Evolutionary conservation across 2,888 invertebrate genomes (phyloP).

Genomic region (Laothoe populi): DNA sequence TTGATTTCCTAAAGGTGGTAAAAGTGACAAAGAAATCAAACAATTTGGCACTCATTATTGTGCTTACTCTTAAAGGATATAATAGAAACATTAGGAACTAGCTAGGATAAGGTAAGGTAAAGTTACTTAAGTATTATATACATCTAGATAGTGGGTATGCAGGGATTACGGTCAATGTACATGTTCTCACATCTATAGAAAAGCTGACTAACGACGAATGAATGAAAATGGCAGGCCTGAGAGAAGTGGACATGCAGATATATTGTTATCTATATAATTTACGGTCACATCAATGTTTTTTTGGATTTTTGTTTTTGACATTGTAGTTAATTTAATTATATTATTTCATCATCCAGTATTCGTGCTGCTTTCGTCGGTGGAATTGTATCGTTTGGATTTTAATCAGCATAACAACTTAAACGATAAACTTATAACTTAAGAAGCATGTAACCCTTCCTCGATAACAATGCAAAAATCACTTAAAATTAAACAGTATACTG

Average conservation of each 20-base stretch:
- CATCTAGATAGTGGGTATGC: neutral
- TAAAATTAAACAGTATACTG: slow-evolving; percentile 11
- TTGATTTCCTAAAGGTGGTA: slow-evolving; percentile 5
- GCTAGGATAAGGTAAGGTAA: slow-evolving; percentile 34
- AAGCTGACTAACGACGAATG: neutral
- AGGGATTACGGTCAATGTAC: neutral
- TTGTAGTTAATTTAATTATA: neutral
- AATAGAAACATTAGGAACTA: slow-evolving; percentile 42
- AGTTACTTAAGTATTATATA: slow-evolving; percentile 37
- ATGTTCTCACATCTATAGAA: slow-evolving; percentile 1
- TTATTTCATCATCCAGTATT: slow-evolving; percentile 11
- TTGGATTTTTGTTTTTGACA: slow-evolving; percentile 9
- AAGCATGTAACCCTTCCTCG: slow-evolving; percentile 14
- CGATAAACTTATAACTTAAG: slow-evolving; percentile 18
- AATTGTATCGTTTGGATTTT: neutral
- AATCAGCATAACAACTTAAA: neutral
- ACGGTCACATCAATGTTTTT: slow-evolving; percentile 11
- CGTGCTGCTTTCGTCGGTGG: neutral
- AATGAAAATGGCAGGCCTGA: no score
- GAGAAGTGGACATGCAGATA: slow-evolving; percentile 11
- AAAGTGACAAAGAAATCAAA: slow-evolving; percentile 19
- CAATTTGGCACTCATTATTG: slow-evolving; percentile 47
- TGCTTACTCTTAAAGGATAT: slow-evolving; percentile 34
- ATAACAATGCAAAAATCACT: slow-evolving; percentile 16
- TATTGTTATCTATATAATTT: slow-evolving; percentile 1